Conservation (phyloP, 2,113 vertebrate species). For the Lophotis ruficrista region DNA sequence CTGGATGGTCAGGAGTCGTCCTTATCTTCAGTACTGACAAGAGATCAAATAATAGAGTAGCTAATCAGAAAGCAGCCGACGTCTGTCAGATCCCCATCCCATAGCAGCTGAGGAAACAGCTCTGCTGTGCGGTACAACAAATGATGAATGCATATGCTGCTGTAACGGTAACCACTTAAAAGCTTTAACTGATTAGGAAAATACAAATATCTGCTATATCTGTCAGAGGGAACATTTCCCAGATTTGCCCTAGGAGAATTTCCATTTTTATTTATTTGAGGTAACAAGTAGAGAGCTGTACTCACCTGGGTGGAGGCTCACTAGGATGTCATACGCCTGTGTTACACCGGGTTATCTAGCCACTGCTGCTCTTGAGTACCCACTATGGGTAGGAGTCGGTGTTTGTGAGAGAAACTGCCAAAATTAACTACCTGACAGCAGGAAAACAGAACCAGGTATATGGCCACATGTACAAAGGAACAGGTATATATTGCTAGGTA, state of each 20-base stretch:
- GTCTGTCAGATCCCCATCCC: not conserved
- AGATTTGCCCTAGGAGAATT: not conserved
- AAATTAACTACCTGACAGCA: not conserved
- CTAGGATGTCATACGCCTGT: not conserved
- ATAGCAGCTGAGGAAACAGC: not conserved
- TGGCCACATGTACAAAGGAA: not conserved
- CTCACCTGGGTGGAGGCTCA: not conserved
- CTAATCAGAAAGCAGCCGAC: constrained; percentile 36
- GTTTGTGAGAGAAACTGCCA: not conserved
- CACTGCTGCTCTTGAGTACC: not conserved
- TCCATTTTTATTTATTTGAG: not conserved
- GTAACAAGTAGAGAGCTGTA: not conserved
- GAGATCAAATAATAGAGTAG: not conserved
- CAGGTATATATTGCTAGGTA: constrained; percentile 11
- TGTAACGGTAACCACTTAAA: not conserved
- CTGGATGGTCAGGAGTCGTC: not conserved
- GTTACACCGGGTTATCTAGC: accelerated
- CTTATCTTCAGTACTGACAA: not conserved
- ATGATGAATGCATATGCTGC: not conserved
- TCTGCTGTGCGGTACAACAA: not conserved
- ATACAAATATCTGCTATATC: not conserved
- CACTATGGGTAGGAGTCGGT: not conserved
- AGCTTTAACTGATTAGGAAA: not conserved
- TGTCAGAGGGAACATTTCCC: not conserved
- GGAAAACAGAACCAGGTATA: not conserved